These are phyloP conservation scores for Valencia hispanica DNA, from an alignment of 2,797 vertebrate genomes.

Conservation along the genomic window DNA sequence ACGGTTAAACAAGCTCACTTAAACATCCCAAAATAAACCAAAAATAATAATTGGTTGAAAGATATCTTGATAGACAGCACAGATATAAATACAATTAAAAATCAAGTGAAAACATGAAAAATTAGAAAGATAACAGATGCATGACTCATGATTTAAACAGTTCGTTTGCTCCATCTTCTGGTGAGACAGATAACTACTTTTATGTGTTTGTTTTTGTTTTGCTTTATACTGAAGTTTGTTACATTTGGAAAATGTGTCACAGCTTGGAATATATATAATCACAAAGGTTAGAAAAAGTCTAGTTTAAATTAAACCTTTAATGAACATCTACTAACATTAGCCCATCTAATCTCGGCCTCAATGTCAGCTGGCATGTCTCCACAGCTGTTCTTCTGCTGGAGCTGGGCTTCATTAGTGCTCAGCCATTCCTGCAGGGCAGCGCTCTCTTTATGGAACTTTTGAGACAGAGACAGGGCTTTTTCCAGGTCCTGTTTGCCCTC, in stretches of 20 bases:
- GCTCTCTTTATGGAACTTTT: conserved; percentile 88
- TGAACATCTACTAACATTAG: conserved; percentile 85
- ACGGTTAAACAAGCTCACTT: background rate
- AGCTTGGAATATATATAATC: background rate
- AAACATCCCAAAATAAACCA: background rate
- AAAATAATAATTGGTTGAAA: background rate
- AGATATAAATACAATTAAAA: background rate
- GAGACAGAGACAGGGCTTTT: conserved; percentile 88
- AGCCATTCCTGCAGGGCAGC: conserved; percentile 89
- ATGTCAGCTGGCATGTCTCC: conserved; percentile 89
- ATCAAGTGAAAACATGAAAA: background rate
- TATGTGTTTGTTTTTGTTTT: background rate
- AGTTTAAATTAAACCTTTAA: background rate
- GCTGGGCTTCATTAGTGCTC: conserved; percentile 79
- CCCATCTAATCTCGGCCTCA: conserved; percentile 91
- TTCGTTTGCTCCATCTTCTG: conserved; percentile 50
- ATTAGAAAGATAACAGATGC: background rate
- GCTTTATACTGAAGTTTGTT: background rate
- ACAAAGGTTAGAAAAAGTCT: background rate
- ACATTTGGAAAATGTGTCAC: background rate
- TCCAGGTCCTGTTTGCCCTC: conserved; percentile 97
- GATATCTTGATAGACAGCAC: background rate
- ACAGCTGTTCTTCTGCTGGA: conserved; percentile 88
- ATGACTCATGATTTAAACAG: background rate
- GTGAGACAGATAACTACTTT: conserved; percentile 7